Base-by-base conservation (phyloP, 37 sponge, comb jelly and placozoan genomes). In the Agelas oroides region DNA sequence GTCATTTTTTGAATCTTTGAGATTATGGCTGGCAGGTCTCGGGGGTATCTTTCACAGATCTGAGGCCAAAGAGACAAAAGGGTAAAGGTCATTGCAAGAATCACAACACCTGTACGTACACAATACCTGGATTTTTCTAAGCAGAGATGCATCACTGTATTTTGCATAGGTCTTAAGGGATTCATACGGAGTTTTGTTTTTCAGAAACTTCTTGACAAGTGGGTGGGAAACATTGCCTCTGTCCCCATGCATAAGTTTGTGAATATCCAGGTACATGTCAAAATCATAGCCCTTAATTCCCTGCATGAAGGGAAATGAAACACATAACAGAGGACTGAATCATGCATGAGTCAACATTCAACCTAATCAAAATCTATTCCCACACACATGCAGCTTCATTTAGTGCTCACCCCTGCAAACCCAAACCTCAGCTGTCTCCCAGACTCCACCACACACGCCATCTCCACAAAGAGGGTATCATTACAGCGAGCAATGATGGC, bases 401-500 rank as follows among this genome's bases (percentile, higher is more conserved):
- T n/a, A n/a, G n/a, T n/a, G n/a, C n/a, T n/a, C 23, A 78, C 81
- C 32, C 81, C 81, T 13, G 70, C 70, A 55, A 81, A 81, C 40
- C 70, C 81, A 32, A 81, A 58, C 58, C 69, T 67, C 59, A 2
- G 12, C 2, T 40, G 53, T 0, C 11, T 56, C 8, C n/a, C 55
- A 69, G 36, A 36, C n/a, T 54, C 25, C 21, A 68, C 20, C 32
- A 81, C 57, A 30, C 46, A 1, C n/a, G 55, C 69, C 69, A 81
- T 68, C 35, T 68, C 55, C 34, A 53, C 70, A 53, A 81, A 70
- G 53, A 81, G 81, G 14, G 57, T 28, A 30, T 27, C 36, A 36
- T 84, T 84, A 19, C 53, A 61, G 23, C 84, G 75, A 30, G 84
- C 75, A 52, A 84, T 84, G 38, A 84, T 53, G 30, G 84, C 76